Evolutionary conservation across 2,797 vertebrate genomes (phyloP).

Genomic region (Diplodus puntazzo): DNA sequence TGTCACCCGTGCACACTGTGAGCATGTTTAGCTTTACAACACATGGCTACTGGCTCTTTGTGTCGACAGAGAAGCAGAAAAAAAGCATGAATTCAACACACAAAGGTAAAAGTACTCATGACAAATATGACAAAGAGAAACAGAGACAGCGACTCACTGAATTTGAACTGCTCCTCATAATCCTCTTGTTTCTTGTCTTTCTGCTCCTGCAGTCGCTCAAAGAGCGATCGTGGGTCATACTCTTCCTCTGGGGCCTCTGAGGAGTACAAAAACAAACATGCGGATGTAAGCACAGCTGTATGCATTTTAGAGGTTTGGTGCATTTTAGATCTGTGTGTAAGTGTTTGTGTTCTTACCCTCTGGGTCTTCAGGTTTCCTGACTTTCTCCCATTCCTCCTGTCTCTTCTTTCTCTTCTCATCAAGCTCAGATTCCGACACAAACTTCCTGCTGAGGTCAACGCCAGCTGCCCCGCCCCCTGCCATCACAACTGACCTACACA

Average conservation of each 20-base stretch:
- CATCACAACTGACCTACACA: slow-evolving; percentile 83
- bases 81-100: not conserved
- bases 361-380: slow-evolving; percentile 95
- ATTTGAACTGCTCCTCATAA: slow-evolving; percentile 98
- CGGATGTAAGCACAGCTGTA: not conserved
- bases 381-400: slow-evolving; percentile 98
- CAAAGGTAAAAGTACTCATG: not conserved
- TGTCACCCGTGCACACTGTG: too few species aligned
- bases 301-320: not conserved
- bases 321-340: not conserved
- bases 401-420: slow-evolving; percentile 93
- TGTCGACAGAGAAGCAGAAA: not conserved
- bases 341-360: slow-evolving; percentile 84
- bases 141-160: slow-evolving; percentile 88
- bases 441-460: slow-evolving; percentile 93
- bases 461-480: slow-evolving; percentile 83
- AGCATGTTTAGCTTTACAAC: not conserved
- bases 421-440: slow-evolving; percentile 93
- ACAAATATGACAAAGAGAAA: not conserved
- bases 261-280: slow-evolving; percentile 40
- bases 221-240: slow-evolving; percentile 93
- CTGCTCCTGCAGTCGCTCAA: slow-evolving; percentile 95
- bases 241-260: slow-evolving; percentile 96
- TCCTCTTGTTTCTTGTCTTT: slow-evolving; percentile 98
- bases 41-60: not conserved